Base-by-base conservation (phyloP, 2,888 invertebrate species). In the Ophion obscuratus region DNA sequence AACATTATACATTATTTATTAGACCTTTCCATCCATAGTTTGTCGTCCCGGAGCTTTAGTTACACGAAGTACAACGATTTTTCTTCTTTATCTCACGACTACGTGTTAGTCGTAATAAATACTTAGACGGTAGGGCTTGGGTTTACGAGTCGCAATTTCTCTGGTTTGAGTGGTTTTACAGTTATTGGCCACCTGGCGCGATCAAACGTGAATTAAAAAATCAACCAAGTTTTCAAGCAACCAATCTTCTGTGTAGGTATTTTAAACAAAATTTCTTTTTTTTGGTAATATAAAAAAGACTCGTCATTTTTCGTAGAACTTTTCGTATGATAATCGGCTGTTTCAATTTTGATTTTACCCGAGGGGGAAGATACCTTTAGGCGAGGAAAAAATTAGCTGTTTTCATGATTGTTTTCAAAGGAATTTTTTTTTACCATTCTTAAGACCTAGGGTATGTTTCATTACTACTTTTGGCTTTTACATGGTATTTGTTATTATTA, bases 1-100 rank as follows among this genome's bases (percentile, higher is more conserved):
- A 93, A 93, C 93, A 92, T 92, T 92, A 88, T 92, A 89, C 90
- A 92, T 92, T 92, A 91, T 93, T 92, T 91, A 91, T 92, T 88
- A 92, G 89, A 84, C 89, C 78, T 85, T 88, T 89, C 87, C 88
- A 83, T 84, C 87, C 86, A 75, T 85, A 84, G 40, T 57, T 47
- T 44, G 27, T 44, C 64, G 77, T 74, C 61, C 71, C 61, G 70
- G 47, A 20, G 24, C 47, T 68, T 73, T 40, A 57, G 68, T 59
- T 64, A 59, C 24, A 57, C 20, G 53, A 44, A 14, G 24, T 2
- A 44, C 9, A 20, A 14, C 61, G 5, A 62, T 62, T 47, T 70
- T 75, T 67, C 61, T 67, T 57, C 17, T 74, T 10, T 36, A 14
- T 73, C 27, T 62, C 31, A 59, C 3, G n/a, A 4, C 9, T 14